A percentile compares a stretch with the other conserved stretches of the same genome.
phyloP scores from a whole-genome alignment of 2,113 vertebrate genomes.

The Nothocercus julius region DNA sequence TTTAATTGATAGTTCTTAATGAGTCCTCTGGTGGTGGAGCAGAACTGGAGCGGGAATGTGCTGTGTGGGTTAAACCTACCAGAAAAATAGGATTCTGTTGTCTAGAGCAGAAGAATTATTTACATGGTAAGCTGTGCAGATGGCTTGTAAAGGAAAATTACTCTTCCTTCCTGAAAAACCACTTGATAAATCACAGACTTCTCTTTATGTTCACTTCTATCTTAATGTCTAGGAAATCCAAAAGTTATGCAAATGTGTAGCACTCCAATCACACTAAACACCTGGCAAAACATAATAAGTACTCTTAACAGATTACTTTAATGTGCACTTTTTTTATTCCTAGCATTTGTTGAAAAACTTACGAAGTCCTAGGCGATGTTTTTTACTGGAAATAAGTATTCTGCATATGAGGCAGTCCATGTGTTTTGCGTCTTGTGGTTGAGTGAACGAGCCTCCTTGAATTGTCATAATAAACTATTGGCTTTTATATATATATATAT shows the following conservation, averaged over 20 bases:
- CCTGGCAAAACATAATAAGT: slow-evolving; percentile 65
- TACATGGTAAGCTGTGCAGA: slow-evolving; percentile 51
- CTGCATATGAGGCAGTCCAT: not conserved
- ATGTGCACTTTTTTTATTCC: not conserved
- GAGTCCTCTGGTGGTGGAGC: slow-evolving; percentile 1
- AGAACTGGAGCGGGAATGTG: slow-evolving; percentile 30
- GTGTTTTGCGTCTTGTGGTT: not conserved
- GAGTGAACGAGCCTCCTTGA: not conserved
- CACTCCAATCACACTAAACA: slow-evolving; percentile 70
- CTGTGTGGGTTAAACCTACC: slow-evolving; percentile 1
- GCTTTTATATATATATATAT: not conserved
- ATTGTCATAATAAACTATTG: not conserved
- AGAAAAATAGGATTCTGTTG: slow-evolving; percentile 49
- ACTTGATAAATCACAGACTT: slow-evolving; percentile 71
- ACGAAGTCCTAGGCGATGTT: not conserved
- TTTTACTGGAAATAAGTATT: slow-evolving; percentile 39
- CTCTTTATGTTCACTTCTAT: slow-evolving; percentile 49
- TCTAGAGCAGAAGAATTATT: slow-evolving; percentile 51
- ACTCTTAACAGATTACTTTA: slow-evolving; percentile 64
- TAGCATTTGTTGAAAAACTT: slow-evolving; percentile 56
- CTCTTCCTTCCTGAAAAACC: slow-evolving; percentile 67
- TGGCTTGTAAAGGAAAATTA: slow-evolving; percentile 62
- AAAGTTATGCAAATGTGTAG: slow-evolving; percentile 70
- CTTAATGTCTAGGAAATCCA: slow-evolving; percentile 50
- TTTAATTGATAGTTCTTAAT: slow-evolving; percentile 50